A percentile compares a stretch with the other conserved stretches of the same genome.
phyloP scores from a whole-genome alignment of 1,140 invertebrate species.

The Heliconius melpomene region DNA sequence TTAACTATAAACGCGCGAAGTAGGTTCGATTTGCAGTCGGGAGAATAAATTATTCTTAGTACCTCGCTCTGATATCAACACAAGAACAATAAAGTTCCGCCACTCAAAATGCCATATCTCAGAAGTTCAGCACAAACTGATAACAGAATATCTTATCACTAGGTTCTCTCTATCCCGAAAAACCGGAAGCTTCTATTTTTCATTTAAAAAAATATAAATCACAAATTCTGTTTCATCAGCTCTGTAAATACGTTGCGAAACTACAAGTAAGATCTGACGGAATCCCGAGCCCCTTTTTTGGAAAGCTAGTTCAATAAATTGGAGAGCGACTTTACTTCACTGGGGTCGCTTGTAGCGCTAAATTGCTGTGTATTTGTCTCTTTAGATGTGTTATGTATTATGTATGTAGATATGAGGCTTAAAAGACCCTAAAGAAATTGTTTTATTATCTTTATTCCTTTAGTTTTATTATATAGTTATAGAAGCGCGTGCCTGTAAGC shows the following conservation, averaged over 20 bases:
- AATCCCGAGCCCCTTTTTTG: slow-evolving; percentile 15
- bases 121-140: no score
- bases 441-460: no score
- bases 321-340: slow-evolving; percentile 6
- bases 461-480: not conserved
- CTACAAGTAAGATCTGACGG: slow-evolving; percentile 8
- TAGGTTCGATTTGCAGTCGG: no score
- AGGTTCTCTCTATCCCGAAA: no score
- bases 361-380: slow-evolving; percentile 11
- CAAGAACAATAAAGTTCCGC: no score
- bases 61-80: no score
- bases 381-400: not conserved
- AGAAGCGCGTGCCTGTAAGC: not conserved
- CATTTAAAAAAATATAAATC: not conserved
- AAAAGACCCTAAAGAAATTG: no score
- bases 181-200: not conserved
- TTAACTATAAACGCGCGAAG: no score
- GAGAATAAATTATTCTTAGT: no score
- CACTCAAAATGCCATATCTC: no score
- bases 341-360: slow-evolving; percentile 9
- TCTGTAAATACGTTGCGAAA: slow-evolving; percentile 2
- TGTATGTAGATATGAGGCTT: no score
- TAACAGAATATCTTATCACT: no score
- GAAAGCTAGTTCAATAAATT: slow-evolving; percentile 13
- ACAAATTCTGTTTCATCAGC: not conserved